Evolutionary conservation across 2,797 vertebrate species (phyloP).

Genomic region (Dendrocincla tyrannina): DNA sequence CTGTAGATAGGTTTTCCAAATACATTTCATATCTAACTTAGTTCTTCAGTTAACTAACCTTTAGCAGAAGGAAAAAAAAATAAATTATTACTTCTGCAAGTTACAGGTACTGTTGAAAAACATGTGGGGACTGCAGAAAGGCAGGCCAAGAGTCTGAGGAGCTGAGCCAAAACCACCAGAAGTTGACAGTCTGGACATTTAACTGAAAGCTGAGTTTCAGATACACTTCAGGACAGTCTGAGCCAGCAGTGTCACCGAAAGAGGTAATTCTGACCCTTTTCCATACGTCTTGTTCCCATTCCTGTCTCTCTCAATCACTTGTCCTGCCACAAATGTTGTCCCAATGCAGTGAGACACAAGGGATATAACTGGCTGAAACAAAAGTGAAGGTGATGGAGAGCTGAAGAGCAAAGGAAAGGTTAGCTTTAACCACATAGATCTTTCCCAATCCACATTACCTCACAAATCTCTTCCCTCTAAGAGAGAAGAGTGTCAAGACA

Average conservation of each 20-base stretch:
- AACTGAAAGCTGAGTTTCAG: not conserved
- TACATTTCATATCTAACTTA: not conserved
- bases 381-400: not conserved
- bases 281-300: not conserved
- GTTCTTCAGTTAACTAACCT: not conserved
- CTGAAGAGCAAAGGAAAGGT: not conserved
- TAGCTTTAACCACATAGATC: not conserved
- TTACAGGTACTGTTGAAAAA: not conserved
- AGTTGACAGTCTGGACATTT: not conserved
- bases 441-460: not conserved
- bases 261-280: not conserved
- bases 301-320: not conserved
- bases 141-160: not conserved
- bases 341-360: not conserved
- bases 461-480: not conserved
- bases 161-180: not conserved
- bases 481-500: not conserved
- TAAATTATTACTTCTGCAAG: not conserved
- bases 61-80: not conserved
- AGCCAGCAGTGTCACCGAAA: not conserved
- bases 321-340: not conserved
- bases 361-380: not conserved
- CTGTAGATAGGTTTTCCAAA: not conserved
- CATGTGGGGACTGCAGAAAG: rapidly evolving
- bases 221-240: not conserved